Evolutionary conservation across 2,888 invertebrate genomes (phyloP).

Genomic region (Drosophila pegasa): DNA sequence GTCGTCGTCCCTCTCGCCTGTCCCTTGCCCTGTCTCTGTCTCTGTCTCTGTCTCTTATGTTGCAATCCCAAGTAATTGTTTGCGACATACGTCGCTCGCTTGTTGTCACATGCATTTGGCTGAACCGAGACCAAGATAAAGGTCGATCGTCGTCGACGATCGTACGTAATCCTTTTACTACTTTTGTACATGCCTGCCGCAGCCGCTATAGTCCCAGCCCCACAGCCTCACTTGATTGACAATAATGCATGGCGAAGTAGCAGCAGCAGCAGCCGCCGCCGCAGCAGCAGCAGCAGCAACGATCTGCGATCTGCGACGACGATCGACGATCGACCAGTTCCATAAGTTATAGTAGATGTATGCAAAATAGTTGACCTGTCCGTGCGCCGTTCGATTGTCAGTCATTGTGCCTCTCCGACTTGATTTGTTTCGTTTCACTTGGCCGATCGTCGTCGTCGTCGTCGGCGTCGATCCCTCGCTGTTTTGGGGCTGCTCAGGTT

Average conservation of each 20-base stretch:
- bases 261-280: constrained; percentile 47
- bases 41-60: constrained; percentile 50
- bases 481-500: constrained; percentile 39
- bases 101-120: constrained; percentile 74
- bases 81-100: constrained; percentile 81
- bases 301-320: constrained; percentile 66
- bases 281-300: constrained; percentile 27
- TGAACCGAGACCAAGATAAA: constrained; percentile 64
- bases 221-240: constrained; percentile 76
- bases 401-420: constrained; percentile 77
- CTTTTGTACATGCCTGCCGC: constrained; percentile 58
- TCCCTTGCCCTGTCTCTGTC: constrained; percentile 22
- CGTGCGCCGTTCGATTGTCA: constrained; percentile 78
- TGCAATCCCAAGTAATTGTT: constrained; percentile 82
- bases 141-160: constrained; percentile 67
- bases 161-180: constrained; percentile 76
- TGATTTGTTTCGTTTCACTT: constrained; percentile 81
- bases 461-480: constrained; percentile 54
- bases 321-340: constrained; percentile 75
- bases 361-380: constrained; percentile 84
- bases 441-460: constrained; percentile 66
- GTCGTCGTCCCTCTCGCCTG: constrained; percentile 4
- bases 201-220: constrained; percentile 22
- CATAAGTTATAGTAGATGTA: constrained; percentile 82
- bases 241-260: constrained; percentile 80